phyloP scores from a whole-genome alignment of 1,140 invertebrate species.

The Heliothis virescens region DNA sequence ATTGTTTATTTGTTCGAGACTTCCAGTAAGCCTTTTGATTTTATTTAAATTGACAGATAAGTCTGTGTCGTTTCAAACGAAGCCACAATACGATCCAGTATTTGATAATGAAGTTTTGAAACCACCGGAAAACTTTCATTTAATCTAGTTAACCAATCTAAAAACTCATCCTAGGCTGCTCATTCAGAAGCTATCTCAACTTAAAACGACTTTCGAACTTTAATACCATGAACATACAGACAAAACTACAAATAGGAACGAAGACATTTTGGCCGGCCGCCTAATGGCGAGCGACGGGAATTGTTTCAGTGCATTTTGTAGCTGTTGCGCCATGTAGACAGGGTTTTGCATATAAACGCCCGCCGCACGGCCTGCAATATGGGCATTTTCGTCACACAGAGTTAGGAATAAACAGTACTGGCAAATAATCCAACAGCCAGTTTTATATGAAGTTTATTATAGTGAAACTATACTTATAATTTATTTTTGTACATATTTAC shows the following conservation, averaged over 20 bases:
- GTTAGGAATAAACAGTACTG: background rate
- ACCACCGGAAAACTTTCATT: background rate
- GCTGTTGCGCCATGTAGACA: constrained; percentile 23
- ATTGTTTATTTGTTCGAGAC: too few species aligned
- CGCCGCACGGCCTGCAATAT: constrained; percentile 7
- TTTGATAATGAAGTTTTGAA: constrained; percentile 3
- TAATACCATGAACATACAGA: constrained; percentile 24
- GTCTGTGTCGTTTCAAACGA: background rate
- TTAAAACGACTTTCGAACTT: constrained; percentile 31
- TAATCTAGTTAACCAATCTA: constrained; percentile 23
- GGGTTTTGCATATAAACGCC: constrained; percentile 41
- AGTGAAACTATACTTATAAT: too few species aligned
- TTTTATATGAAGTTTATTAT: too few species aligned
- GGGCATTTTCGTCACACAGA: constrained; percentile 20
- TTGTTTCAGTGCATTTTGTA: constrained; percentile 36
- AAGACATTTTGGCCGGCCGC: constrained; percentile 32
- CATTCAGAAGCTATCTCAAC: constrained; percentile 9
- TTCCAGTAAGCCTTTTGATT: too few species aligned
- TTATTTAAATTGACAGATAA: too few species aligned
- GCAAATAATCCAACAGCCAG: too few species aligned
- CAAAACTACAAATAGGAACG: constrained; percentile 1
- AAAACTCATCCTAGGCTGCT: constrained; percentile 5
- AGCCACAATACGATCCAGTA: background rate
- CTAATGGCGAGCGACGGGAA: constrained; percentile 31
- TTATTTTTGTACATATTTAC: too few species aligned